phyloP scores from a whole-genome alignment of 2,113 vertebrate genomes.

The Eretmochelys imbricata region DNA sequence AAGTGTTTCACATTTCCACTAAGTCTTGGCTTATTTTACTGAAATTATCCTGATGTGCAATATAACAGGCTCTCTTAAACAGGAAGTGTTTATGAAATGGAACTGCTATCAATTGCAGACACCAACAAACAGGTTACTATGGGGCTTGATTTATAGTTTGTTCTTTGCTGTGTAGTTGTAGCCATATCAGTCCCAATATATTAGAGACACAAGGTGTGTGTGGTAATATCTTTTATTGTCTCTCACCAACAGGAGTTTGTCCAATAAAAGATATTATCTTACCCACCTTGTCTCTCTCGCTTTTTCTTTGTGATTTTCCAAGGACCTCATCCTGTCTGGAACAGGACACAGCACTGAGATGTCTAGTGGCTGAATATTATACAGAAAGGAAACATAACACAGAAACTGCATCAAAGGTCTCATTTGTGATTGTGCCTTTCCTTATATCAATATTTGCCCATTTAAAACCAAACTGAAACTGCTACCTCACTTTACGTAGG shows the following conservation, averaged over 20 bases:
- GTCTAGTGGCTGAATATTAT: background rate
- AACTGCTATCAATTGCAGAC: background rate
- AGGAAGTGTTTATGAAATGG: background rate
- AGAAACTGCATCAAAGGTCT: accelerated
- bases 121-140: background rate
- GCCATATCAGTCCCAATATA: background rate
- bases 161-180: background rate
- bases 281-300: background rate
- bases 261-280: background rate
- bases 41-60: background rate
- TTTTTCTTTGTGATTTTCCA: background rate
- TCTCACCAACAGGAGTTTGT: background rate
- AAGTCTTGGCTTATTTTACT: background rate
- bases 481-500: background rate
- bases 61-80: background rate
- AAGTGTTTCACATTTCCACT: background rate
- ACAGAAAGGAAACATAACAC: background rate
- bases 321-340: background rate
- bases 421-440: background rate
- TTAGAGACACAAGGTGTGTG: background rate
- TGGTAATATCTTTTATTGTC: background rate
- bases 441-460: background rate
- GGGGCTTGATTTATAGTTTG: background rate
- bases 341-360: background rate
- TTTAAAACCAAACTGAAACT: background rate